A percentile compares a stretch with the other conserved stretches of the same genome.
These are phyloP conservation scores for Laspeyria flexula DNA, from an alignment of 2,888 invertebrate species.

Conservation along the genomic window DNA sequence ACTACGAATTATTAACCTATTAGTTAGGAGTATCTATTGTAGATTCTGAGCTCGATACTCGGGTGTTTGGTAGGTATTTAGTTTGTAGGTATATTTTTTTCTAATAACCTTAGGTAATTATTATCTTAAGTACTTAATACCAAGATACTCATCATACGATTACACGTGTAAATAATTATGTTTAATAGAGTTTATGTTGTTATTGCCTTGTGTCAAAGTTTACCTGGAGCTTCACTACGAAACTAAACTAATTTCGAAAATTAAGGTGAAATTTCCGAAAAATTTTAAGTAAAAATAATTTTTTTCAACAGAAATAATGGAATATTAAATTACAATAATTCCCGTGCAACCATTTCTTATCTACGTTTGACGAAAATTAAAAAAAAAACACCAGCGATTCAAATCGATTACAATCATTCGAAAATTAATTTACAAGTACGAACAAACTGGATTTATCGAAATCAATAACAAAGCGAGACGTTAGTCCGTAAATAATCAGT, in stretches of 20 bases:
- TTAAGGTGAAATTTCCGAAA: too few relatives aligned
- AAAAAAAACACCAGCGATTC: constrained; percentile 47
- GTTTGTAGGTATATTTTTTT: too few relatives aligned
- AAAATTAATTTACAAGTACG: constrained; percentile 53
- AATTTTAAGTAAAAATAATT: not conserved
- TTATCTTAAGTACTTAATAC: constrained; percentile 9
- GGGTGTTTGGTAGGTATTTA: too few relatives aligned
- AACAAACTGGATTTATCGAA: constrained; percentile 44
- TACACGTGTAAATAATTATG: constrained; percentile 4
- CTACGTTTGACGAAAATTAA: constrained; percentile 30
- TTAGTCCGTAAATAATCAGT: constrained; percentile 72
- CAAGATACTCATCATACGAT: too few relatives aligned
- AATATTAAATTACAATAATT: not conserved
- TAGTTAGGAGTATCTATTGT: too few relatives aligned
- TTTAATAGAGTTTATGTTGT: too few relatives aligned
- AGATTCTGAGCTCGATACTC: too few relatives aligned
- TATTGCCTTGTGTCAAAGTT: too few relatives aligned
- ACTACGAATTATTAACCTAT: too few relatives aligned
- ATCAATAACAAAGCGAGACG: constrained; percentile 53
- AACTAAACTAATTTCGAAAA: too few relatives aligned
- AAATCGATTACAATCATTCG: constrained; percentile 66
- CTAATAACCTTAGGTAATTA: not conserved
- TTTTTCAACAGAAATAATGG: not conserved
- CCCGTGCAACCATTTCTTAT: constrained; percentile 15
- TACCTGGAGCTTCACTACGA: too few relatives aligned